Base-by-base conservation (phyloP, 2,888 invertebrate genomes). In the Trissonchulus latispiculum region DNA sequence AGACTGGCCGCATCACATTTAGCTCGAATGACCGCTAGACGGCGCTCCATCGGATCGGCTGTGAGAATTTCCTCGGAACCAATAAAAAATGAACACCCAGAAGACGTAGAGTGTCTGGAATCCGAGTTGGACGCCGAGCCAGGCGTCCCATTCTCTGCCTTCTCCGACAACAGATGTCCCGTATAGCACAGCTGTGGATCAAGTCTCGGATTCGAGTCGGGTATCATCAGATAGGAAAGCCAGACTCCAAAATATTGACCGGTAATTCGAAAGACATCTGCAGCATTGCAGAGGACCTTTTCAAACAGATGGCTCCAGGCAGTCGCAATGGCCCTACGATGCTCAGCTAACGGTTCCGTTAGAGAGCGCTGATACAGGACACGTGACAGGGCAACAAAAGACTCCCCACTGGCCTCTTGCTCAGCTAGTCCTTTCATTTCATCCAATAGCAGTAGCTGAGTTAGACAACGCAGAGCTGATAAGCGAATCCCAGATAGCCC, bases 171-270 rank as follows among this genome's bases (percentile, higher is more conserved):
- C 8, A 48, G 8, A 23, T 48, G 48, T 48, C 8, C 8, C 23
- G 8, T 48, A 48, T 48, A 48, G 23, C 8, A n/a, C 31, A 64
- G n/a, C 28, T 29, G 8, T 28, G 66, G n/a, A n/a, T 64, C 66
- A 64, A 64, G 31, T 8, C 8, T 8, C 8, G 66, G 66, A n/a
- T 29, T 33, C 8, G 31, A 29, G 8, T 64, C 66, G 32, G 66
- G 66, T 8, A 64, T 8, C 66, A 64, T 64, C 66, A 64, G 28
- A 64, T 15, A 64, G 18, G 66, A 64, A 8, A 64, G 35, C 66
- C 66, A 64, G 8, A 64, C n/a, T 15, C 66, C 66, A n/a, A 15
- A 64, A 32, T 15, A 33, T n/a, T 29, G 66, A 28, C 66, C 18
- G 28, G 35, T 64, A 48, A 48, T 8, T 23, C 23, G 48, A 23